These are phyloP conservation scores for Hirtodrosophila cameraria DNA, from an alignment of 2,888 invertebrate genomes.

Conservation along the genomic window DNA sequence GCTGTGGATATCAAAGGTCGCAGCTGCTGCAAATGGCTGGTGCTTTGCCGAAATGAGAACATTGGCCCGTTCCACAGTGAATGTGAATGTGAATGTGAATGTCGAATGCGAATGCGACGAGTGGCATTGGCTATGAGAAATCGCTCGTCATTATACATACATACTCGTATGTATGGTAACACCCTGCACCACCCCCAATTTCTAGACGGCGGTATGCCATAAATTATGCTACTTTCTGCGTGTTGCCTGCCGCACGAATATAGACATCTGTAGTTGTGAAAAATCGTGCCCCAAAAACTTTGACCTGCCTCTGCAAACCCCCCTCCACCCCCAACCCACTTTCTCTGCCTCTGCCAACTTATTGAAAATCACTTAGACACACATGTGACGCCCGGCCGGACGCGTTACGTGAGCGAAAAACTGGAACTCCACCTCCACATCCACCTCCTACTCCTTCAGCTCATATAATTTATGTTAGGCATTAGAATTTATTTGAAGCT, in stretches of 20 bases:
- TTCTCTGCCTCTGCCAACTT: slow-evolving; percentile 69
- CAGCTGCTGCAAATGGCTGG: slow-evolving; percentile 80
- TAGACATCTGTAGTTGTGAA: slow-evolving; percentile 78
- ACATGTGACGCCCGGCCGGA: slow-evolving; percentile 63
- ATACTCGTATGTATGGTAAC: too few relatives aligned
- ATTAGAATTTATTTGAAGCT: slow-evolving; percentile 54
- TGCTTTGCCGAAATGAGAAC: slow-evolving; percentile 71
- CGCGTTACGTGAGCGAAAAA: slow-evolving; percentile 63
- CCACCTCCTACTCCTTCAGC: slow-evolving; percentile 8
- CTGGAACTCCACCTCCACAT: slow-evolving; percentile 20
- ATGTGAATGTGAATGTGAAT: too few relatives aligned
- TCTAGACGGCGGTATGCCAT: slow-evolving; percentile 45
- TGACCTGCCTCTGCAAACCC: slow-evolving; percentile 51
- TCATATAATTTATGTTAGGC: slow-evolving; percentile 64
- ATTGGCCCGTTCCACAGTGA: slow-evolving; percentile 2
- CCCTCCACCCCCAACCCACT: slow-evolving; percentile 10
- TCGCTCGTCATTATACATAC: slow-evolving; percentile 80
- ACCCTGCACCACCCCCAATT: neutral
- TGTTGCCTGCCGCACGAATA: slow-evolving; percentile 52
- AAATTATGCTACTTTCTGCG: slow-evolving; percentile 70
- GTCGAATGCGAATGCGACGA: slow-evolving; percentile 16
- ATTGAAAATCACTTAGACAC: slow-evolving; percentile 80
- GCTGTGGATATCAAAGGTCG: slow-evolving; percentile 75
- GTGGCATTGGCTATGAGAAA: slow-evolving; percentile 66
- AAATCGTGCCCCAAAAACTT: slow-evolving; percentile 77